Conservation (phyloP, 1,140 invertebrate species). For the Lepidurus couesii region DNA sequence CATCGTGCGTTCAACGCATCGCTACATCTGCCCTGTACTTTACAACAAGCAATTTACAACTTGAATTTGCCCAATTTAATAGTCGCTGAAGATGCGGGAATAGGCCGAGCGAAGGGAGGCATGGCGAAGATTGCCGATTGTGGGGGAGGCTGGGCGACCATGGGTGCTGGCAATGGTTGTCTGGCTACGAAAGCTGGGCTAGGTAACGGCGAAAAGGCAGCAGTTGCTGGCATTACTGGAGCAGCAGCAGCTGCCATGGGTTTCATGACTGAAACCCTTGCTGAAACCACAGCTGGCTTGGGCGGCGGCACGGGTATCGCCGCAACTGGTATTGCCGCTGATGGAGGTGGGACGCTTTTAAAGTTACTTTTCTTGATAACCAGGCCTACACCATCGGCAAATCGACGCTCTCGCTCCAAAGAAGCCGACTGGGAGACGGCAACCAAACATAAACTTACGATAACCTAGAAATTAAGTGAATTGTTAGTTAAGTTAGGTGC, state of each 20-base stretch:
- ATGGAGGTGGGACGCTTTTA: not conserved
- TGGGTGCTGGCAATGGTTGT: not conserved
- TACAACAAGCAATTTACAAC: too few species aligned
- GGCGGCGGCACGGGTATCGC: not conserved
- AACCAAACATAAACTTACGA: not conserved
- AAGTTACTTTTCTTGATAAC: not conserved
- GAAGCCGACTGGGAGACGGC: not conserved
- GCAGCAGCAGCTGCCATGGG: not conserved
- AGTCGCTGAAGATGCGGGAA: not conserved
- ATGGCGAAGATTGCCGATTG: not conserved
- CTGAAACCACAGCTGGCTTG: not conserved
- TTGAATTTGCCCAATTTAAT: not conserved
- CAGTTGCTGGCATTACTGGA: not conserved
- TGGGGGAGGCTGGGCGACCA: not conserved
- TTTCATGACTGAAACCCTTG: not conserved
- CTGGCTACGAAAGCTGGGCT: not conserved
- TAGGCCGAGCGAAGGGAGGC: not conserved
- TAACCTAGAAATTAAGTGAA: not conserved
- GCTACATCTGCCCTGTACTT: too few species aligned
- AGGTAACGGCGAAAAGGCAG: not conserved
- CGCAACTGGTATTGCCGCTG: not conserved
- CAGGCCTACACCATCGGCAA: not conserved
- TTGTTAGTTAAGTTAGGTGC: not conserved
- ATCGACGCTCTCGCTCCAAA: not conserved
- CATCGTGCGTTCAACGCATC: not conserved